Evolutionary conservation across 2,888 invertebrate genomes (phyloP).

Genomic region (Ephialtes manifestator): DNA sequence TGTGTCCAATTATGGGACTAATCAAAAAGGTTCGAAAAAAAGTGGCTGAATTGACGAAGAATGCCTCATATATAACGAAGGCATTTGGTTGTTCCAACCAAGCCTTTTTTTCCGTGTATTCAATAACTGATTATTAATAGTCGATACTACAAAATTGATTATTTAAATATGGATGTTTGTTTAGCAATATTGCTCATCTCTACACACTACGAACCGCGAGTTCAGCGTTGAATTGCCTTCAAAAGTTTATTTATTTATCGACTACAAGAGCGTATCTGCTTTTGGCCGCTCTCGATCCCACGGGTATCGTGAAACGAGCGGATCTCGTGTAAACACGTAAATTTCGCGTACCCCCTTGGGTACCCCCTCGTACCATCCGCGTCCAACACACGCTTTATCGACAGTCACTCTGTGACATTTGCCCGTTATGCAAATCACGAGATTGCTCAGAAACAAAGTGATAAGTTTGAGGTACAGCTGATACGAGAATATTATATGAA

Average conservation of each 20-base stretch:
- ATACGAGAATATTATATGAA: background rate
- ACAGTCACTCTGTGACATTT: constrained; percentile 30
- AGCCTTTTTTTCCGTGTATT: no score
- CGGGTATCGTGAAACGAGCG: constrained; percentile 54
- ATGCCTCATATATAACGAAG: no score
- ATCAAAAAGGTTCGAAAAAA: no score
- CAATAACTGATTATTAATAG: no score
- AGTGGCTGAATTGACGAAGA: no score
- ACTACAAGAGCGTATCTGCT: constrained; percentile 24
- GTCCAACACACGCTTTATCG: constrained; percentile 45
- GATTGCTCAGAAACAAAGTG: background rate
- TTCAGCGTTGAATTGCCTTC: constrained; percentile 18
- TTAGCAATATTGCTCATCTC: no score
- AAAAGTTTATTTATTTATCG: constrained; percentile 69
- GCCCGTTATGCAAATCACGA: constrained; percentile 36
- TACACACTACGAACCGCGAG: background rate
- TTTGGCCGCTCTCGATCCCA: constrained; percentile 26
- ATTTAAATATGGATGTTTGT: no score
- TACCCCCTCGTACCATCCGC: constrained; percentile 28
- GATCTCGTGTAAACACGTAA: constrained; percentile 55
- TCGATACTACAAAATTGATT: background rate
- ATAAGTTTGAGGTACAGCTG: constrained; percentile 1
- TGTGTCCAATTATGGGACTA: no score
- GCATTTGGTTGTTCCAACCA: no score
- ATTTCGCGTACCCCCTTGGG: constrained; percentile 42